Percentiles rank a stretch among this genome's conserved stretches.
Conservation (phyloP, 1,140 invertebrate species). For the Doryteuthis pealeii region DNA sequence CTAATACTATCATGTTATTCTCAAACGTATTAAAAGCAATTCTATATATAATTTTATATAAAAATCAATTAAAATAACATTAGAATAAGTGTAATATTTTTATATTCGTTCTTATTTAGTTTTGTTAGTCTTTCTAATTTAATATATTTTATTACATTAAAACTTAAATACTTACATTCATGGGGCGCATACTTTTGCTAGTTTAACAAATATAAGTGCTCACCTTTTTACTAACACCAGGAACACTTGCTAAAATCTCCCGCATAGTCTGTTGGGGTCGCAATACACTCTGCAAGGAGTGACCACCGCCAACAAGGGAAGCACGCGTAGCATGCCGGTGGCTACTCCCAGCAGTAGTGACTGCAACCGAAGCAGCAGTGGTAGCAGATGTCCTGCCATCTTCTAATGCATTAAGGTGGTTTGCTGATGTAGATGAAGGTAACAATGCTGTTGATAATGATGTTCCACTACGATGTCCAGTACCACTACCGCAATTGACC, state of each 20-base stretch:
- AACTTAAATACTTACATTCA: too few species aligned
- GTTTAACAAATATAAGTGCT: too few species aligned
- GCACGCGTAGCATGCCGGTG: slow-evolving; percentile 8
- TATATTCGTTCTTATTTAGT: too few species aligned
- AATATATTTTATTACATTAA: too few species aligned
- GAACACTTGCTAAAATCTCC: slow-evolving; percentile 73
- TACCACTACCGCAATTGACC: background rate
- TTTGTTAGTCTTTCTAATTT: too few species aligned
- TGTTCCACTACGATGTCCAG: background rate
- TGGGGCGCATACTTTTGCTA: too few species aligned
- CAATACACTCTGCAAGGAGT: background rate
- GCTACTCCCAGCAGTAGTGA: background rate
- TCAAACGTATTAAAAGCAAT: too few species aligned
- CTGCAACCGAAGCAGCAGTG: background rate
- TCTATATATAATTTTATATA: too few species aligned
- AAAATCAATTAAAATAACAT: too few species aligned
- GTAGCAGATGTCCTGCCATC: background rate
- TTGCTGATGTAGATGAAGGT: background rate
- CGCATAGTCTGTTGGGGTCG: slow-evolving; percentile 44
- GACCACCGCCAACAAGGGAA: slow-evolving; percentile 3
- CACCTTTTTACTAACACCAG: slow-evolving; percentile 76
- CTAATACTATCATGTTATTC: too few species aligned
- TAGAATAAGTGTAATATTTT: too few species aligned
- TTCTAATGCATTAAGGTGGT: background rate
- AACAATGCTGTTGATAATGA: background rate